Evolutionary conservation across 2,113 vertebrate genomes (phyloP).

Genomic region (Elaphurus davidianus): DNA sequence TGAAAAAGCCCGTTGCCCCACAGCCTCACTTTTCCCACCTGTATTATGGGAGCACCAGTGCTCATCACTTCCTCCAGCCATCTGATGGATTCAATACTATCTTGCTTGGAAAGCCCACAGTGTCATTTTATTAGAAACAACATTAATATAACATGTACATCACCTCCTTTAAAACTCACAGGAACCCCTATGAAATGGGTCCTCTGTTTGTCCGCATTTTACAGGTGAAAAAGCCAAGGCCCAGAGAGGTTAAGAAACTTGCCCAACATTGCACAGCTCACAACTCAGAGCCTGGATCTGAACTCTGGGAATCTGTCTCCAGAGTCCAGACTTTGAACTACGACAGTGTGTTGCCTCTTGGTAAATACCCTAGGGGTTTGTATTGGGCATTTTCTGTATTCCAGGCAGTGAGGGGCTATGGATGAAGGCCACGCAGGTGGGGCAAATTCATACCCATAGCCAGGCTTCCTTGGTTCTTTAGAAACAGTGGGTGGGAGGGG

Average conservation of each 20-base stretch:
- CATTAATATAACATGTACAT: background rate
- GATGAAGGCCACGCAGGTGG: background rate
- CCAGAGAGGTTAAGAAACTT: background rate
- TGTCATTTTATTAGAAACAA: background rate
- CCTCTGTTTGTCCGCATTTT: background rate
- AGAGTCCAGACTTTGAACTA: background rate
- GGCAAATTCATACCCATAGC: background rate
- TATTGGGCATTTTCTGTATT: background rate
- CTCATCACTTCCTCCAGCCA: background rate
- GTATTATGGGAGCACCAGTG: rapidly evolving
- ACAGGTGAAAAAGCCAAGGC: background rate
- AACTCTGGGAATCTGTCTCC: background rate
- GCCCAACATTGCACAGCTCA: background rate
- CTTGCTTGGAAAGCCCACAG: background rate
- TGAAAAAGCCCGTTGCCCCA: background rate
- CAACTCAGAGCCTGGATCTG: background rate
- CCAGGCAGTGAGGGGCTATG: background rate
- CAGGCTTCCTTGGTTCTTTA: background rate
- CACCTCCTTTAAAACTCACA: background rate
- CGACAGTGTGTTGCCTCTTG: background rate
- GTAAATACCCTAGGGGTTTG: background rate
- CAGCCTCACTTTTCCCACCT: background rate
- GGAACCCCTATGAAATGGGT: background rate
- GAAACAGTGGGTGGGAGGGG: background rate
- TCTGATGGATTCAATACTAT: background rate